Conservation (phyloP, 2,113 vertebrate species). For the Corythoichthys intestinalis region DNA sequence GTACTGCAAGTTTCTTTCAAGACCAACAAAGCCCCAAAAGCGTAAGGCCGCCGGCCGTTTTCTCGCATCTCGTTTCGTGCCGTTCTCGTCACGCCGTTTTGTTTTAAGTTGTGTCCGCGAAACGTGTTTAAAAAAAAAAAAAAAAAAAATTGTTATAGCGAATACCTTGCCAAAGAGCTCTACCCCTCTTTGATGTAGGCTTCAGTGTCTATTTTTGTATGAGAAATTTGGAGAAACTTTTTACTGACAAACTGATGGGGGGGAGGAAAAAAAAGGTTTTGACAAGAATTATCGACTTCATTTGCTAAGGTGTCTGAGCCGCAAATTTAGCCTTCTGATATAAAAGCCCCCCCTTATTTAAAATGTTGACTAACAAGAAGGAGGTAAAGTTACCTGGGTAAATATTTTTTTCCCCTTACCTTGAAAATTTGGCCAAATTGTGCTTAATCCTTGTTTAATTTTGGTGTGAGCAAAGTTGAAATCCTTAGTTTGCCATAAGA, state of each 20-base stretch:
- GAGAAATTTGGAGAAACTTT: constrained; percentile 99
- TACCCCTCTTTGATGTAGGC: constrained; percentile 99
- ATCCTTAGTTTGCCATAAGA: constrained; percentile 76
- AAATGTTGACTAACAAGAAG: neutral
- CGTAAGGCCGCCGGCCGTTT: constrained; percentile 18
- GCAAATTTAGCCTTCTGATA: constrained; percentile 54
- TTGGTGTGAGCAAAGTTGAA: constrained; percentile 59
- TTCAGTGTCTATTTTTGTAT: constrained; percentile 99
- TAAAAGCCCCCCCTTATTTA: neutral
- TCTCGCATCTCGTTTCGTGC: too few species aligned
- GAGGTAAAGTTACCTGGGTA: constrained; percentile 69
- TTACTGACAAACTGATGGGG: constrained; percentile 85
- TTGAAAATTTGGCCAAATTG: constrained; percentile 71
- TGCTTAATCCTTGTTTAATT: constrained; percentile 43
- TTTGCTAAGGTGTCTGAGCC: constrained; percentile 63
- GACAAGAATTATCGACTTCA: constrained; percentile 80
- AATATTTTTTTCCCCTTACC: constrained; percentile 84
- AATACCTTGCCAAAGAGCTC: constrained; percentile 99
- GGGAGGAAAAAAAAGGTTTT: constrained; percentile 76
- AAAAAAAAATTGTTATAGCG: constrained; percentile 94
- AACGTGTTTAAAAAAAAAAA: constrained; percentile 70
- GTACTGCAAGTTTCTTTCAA: constrained; percentile 99
- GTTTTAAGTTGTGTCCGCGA: neutral
- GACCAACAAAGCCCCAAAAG: constrained; percentile 99
- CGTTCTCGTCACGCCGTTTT: neutral